phyloP scores from a whole-genome alignment of 1,140 invertebrate genomes.

The Panagrolaimus sp. region DNA sequence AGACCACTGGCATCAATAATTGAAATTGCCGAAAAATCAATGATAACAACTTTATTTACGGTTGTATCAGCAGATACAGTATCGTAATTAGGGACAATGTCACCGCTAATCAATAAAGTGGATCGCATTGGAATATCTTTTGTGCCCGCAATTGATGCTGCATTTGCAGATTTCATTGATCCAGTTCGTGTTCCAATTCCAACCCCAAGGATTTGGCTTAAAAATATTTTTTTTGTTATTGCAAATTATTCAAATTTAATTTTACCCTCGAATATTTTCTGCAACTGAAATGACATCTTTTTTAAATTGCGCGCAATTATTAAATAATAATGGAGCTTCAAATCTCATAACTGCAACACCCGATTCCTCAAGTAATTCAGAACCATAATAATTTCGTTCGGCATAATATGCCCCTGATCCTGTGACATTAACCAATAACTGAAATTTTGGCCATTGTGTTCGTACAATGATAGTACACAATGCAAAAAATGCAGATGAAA shows the following conservation, averaged over 20 bases:
- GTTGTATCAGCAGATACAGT: conserved; percentile 26
- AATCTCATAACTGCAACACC: conserved; percentile 41
- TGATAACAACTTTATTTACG: conserved; percentile 40
- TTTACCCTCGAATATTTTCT: conserved; percentile 40
- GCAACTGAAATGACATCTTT: conserved; percentile 24
- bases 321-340: conserved; percentile 40
- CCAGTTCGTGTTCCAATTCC: conserved; percentile 46
- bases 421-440: conserved; percentile 46
- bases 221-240: conserved; percentile 11
- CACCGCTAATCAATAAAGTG: conserved; percentile 46
- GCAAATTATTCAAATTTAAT: not conserved
- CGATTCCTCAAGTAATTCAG: conserved; percentile 42
- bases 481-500: conserved; percentile 33
- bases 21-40: conserved; percentile 45
- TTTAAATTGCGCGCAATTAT: conserved; percentile 41
- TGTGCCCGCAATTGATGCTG: conserved; percentile 14
- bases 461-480: conserved; percentile 35
- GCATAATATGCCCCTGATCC: conserved; percentile 47
- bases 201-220: conserved; percentile 45
- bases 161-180: conserved; percentile 36
- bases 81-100: conserved; percentile 46
- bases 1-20: conserved; percentile 32
- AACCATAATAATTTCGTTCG: conserved; percentile 38
- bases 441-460: conserved; percentile 45
- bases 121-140: conserved; percentile 42